These are phyloP conservation scores for Adelognathus sp. DNA, from an alignment of 2,888 invertebrate genomes.

Conservation along the genomic window DNA sequence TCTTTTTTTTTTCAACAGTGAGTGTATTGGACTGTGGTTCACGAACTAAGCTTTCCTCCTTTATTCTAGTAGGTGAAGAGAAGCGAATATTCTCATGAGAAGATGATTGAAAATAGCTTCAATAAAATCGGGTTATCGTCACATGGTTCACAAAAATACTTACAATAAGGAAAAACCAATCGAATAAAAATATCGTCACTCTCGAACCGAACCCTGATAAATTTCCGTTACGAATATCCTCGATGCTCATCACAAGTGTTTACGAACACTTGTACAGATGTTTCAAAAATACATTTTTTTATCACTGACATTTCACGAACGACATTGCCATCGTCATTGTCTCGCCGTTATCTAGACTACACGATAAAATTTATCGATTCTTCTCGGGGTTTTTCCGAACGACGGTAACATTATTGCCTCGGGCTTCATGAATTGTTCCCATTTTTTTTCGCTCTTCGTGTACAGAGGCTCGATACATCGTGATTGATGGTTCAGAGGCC, in stretches of 20 bases:
- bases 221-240: neutral
- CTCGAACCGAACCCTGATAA: neutral
- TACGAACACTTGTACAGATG: neutral
- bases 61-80: too few species aligned
- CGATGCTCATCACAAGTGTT: neutral
- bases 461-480: neutral
- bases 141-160: too few species aligned
- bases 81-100: too few species aligned
- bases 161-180: neutral
- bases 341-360: neutral
- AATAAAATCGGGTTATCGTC: too few species aligned
- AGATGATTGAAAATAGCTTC: too few species aligned
- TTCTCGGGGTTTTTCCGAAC: neutral
- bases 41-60: too few species aligned
- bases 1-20: too few species aligned
- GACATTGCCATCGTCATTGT: neutral
- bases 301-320: neutral
- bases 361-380: slow-evolving; percentile 4
- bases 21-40: too few species aligned
- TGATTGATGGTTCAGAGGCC: slow-evolving; percentile 6
- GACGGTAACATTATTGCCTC: neutral
- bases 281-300: neutral
- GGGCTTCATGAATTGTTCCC: neutral
- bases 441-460: neutral
- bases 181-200: neutral